These are phyloP conservation scores for Drosophila kuntzei DNA, from an alignment of 2,888 invertebrate genomes.

Conservation along the genomic window DNA sequence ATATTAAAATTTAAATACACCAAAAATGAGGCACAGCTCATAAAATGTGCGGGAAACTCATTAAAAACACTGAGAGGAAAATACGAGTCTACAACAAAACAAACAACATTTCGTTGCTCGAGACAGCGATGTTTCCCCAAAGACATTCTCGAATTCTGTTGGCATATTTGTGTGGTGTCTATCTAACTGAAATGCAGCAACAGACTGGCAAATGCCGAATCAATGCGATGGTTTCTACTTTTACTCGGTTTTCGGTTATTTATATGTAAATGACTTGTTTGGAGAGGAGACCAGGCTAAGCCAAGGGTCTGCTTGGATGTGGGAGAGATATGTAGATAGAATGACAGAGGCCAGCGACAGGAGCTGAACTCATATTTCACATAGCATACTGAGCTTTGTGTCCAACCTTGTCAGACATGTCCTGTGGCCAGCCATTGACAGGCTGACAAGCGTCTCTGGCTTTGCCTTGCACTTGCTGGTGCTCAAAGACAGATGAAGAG, in stretches of 20 bases:
- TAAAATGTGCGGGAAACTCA: slow-evolving; percentile 53
- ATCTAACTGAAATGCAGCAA: slow-evolving; percentile 24
- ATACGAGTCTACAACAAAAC: slow-evolving; percentile 2
- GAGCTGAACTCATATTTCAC: slow-evolving; percentile 68
- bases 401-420: slow-evolving; percentile 44
- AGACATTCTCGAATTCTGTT: slow-evolving; percentile 31
- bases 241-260: slow-evolving; percentile 56
- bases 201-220: slow-evolving; percentile 66
- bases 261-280: slow-evolving; percentile 70
- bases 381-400: slow-evolving; percentile 38
- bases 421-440: slow-evolving; percentile 63
- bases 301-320: neutral
- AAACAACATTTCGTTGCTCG: slow-evolving; percentile 15
- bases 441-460: slow-evolving; percentile 41
- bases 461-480: slow-evolving; percentile 29
- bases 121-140: slow-evolving; percentile 36
- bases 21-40: slow-evolving; percentile 29
- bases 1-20: slow-evolving; percentile 62
- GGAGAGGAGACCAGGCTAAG: neutral
- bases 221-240: slow-evolving; percentile 46
- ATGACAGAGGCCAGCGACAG: slow-evolving; percentile 36
- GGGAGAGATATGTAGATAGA: slow-evolving; percentile 24
- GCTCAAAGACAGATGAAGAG: neutral
- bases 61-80: slow-evolving; percentile 48
- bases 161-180: slow-evolving; percentile 7